These are phyloP conservation scores for Trachymyrmex septentrionalis DNA, from an alignment of 1,140 invertebrate species.

Conservation along the genomic window DNA sequence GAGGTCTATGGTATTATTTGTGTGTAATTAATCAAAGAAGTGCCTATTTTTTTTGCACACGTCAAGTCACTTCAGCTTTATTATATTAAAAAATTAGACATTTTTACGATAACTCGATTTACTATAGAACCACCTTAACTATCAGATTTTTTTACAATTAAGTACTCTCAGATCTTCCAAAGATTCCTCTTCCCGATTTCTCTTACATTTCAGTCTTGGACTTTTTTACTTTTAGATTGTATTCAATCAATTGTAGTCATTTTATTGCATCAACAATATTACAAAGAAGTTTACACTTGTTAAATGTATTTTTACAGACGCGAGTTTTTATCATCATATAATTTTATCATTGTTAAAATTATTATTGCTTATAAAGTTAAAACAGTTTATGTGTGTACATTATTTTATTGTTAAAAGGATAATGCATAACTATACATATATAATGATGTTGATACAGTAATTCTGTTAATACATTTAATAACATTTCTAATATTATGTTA, in stretches of 20 bases:
- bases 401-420: neutral
- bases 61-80: too few relatives aligned
- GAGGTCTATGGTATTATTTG: too few relatives aligned
- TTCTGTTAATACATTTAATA: too few relatives aligned
- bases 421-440: slow-evolving; percentile 2
- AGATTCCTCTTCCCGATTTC: neutral
- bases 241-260: neutral
- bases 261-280: slow-evolving; percentile 14
- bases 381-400: neutral
- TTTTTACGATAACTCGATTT: too few relatives aligned
- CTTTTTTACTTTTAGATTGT: neutral
- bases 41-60: too few relatives aligned
- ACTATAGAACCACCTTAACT: too few relatives aligned
- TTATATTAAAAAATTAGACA: too few relatives aligned
- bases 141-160: neutral
- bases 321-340: neutral
- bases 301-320: neutral
- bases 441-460: neutral
- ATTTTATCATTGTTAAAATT: slow-evolving; percentile 24
- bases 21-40: too few relatives aligned
- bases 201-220: neutral
- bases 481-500: too few relatives aligned
- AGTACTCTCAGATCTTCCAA: neutral
- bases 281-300: neutral
- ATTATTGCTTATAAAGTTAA: slow-evolving; percentile 31